phyloP scores from a whole-genome alignment of 2,113 vertebrate genomes.

The Lophura nycthemera region DNA sequence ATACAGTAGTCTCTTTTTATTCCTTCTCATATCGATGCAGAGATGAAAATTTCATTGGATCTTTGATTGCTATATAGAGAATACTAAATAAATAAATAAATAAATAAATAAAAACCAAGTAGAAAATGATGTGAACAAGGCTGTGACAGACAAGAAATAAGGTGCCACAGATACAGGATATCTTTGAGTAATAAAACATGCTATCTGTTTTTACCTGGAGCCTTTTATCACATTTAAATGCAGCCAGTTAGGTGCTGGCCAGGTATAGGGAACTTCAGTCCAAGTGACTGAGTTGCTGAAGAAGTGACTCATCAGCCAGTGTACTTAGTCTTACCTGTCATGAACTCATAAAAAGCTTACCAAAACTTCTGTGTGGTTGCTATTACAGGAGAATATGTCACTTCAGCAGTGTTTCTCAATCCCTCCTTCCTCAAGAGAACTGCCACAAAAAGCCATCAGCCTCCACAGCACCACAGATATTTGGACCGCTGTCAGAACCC shows the following conservation, averaged over 20 bases:
- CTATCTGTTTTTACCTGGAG: not conserved
- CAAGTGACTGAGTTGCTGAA: not conserved
- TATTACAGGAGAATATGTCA: not conserved
- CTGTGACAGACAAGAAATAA: not conserved
- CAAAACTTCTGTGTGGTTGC: not conserved
- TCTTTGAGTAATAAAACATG: not conserved
- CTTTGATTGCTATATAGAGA: no score
- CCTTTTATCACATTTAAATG: not conserved
- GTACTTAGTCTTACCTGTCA: not conserved
- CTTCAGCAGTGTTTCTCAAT: not conserved
- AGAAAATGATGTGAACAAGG: not conserved
- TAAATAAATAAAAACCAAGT: not conserved
- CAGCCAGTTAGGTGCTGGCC: not conserved
- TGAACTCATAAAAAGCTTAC: not conserved
- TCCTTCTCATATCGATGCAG: not conserved
- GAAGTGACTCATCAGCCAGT: not conserved
- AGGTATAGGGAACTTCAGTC: not conserved
- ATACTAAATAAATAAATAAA: not conserved
- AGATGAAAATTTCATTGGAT: not conserved
- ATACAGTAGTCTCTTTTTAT: not conserved
- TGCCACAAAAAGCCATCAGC: not conserved
- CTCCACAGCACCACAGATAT: not conserved
- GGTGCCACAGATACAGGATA: not conserved
- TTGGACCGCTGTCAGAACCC: not conserved
- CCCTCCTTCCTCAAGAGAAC: not conserved